Conservation (phyloP, 2,888 invertebrate species). For the Phyllotreta cruciferae region DNA sequence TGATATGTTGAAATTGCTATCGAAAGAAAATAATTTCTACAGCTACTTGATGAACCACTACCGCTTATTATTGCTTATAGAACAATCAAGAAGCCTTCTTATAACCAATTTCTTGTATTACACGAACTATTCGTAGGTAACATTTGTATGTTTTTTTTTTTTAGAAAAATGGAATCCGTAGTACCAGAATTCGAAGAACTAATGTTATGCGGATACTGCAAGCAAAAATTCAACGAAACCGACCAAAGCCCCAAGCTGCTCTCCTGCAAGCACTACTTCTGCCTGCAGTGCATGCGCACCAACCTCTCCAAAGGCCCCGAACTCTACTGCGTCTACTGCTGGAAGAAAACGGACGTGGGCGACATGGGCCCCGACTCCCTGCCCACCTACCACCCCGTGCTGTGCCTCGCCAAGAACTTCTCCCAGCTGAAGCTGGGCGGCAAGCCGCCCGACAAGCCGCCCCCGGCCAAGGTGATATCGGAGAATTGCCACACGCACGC, state of each 20-base stretch:
- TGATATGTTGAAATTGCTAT: too few species aligned
- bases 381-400: constrained; percentile 72
- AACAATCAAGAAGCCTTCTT: neutral
- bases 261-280: constrained; percentile 80
- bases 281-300: constrained; percentile 75
- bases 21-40: too few species aligned
- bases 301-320: constrained; percentile 72
- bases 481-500: constrained; percentile 77
- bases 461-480: constrained; percentile 54
- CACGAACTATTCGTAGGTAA: neutral
- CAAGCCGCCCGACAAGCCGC: constrained; percentile 47
- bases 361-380: constrained; percentile 72
- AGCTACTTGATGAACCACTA: too few species aligned
- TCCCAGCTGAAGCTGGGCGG: constrained; percentile 65
- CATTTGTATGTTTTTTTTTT: neutral
- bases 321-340: constrained; percentile 75
- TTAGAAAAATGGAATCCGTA: constrained; percentile 55
- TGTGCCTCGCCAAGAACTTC: constrained; percentile 71
- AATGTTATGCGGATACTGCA: constrained; percentile 77
- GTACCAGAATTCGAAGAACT: constrained; percentile 76
- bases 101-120: neutral
- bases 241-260: constrained; percentile 77
- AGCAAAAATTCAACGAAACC: constrained; percentile 75
- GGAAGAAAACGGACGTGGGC: constrained; percentile 75
- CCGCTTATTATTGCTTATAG: too few species aligned